Evolutionary conservation across 1,140 invertebrate genomes (phyloP), one percentile per base, ranked within the genome.

Genomic region (Papilio helenus): DNA sequence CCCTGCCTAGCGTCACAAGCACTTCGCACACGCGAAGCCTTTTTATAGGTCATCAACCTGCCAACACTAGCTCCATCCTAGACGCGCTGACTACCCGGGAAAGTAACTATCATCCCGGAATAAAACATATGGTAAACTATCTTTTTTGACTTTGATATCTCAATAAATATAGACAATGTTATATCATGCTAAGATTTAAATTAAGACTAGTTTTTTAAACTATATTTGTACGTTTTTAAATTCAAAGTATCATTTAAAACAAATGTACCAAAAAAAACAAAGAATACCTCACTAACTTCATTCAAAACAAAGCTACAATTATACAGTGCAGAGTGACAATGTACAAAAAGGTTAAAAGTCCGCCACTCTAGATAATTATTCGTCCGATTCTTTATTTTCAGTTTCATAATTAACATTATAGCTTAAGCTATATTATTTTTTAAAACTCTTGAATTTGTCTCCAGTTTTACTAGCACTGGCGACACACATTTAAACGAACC

Each of bases 1-100:
- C 84, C 83, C 83, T 84, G 77, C 84, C 85, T 82, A 78, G 84
- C 84, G 83, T 85, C 85, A 84, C 84, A 83, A 83, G 87, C 80
- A 82, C 85, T 86, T 80, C 81, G 82, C 84, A 84, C 88, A 89
- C 84, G 87, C 85, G 86, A 90, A 90, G 87, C 86, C 89, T 89
- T 91, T 90, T 92, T 88, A 91, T 88, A 88, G 87, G 89, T 92
- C 91, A 84, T 90, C 86, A 89, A 89, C 87, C 88, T 88, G 81
- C 76, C 49, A 55, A 58, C 73, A 76, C 46, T 76, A 55, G 5
- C 23, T 55, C 1, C 51, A 8, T 58, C 18, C 73, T 76, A 76
- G 73, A 76, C 29, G 29, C 46, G 73, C 34, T 39, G 29, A 72
- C 71, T 68, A 68, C 14, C 4, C 61, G 61, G 12, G 12, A 14